Percentiles rank a stretch among this genome's conserved stretches.
phyloP scores from a whole-genome alignment of 2,888 invertebrate genomes.

The Cyaniris semiargus region DNA sequence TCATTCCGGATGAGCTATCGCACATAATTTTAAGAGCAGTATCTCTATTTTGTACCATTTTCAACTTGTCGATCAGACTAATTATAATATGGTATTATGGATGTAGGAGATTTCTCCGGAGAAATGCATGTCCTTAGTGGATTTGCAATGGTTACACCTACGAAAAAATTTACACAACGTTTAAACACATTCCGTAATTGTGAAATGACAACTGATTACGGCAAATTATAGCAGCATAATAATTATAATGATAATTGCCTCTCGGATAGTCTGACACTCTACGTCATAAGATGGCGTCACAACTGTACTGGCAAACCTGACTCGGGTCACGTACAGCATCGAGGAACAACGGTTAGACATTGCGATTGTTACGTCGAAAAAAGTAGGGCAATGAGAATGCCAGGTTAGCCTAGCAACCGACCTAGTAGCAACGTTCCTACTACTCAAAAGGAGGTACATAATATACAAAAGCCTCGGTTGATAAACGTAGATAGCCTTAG shows the following conservation, averaged over 20 bases:
- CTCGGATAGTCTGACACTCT: not conserved
- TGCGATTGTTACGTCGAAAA: conserved; percentile 3
- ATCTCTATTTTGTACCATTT: too few species aligned
- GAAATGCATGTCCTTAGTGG: not conserved
- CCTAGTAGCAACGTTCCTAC: not conserved
- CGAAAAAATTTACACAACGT: not conserved
- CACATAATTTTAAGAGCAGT: too few species aligned
- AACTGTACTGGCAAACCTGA: not conserved
- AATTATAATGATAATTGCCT: conserved; percentile 9
- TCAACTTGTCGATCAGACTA: too few species aligned
- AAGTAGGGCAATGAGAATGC: conserved; percentile 10
- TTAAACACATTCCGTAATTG: not conserved
- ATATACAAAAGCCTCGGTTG: not conserved
- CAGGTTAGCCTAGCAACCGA: not conserved
- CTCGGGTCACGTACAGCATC: not conserved
- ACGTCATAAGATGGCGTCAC: conserved; percentile 4
- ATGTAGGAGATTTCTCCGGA: not conserved
- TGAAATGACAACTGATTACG: not conserved
- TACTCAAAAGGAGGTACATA: not conserved
- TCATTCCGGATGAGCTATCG: too few species aligned
- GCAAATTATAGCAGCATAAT: conserved; percentile 12
- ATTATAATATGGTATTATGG: not conserved
- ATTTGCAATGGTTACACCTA: not conserved
- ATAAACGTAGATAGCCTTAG: not conserved
- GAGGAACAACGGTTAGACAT: not conserved